Evolutionary conservation across 1,140 invertebrate species (phyloP).

Genomic region (Rhynchophorus ferrugineus): DNA sequence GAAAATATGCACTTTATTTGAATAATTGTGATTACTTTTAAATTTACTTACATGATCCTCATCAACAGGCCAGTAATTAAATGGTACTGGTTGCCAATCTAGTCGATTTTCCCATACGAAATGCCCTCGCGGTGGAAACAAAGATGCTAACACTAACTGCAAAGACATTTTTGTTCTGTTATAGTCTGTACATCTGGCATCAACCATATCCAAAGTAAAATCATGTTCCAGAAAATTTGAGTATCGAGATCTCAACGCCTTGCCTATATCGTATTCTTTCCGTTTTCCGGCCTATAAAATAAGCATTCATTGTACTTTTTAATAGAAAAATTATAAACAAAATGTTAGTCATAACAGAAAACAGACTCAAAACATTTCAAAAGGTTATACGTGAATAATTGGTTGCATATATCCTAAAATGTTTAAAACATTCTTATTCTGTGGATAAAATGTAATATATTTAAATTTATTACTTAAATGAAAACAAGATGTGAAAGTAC

Average conservation of each 20-base stretch:
- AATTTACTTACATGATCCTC: slow-evolving; percentile 17
- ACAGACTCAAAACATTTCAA: too few relatives aligned
- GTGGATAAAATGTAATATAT: too few relatives aligned
- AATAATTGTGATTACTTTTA: too few relatives aligned
- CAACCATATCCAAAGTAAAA: slow-evolving; percentile 39
- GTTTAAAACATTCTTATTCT: too few relatives aligned
- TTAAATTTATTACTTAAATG: too few relatives aligned
- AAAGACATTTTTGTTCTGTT: slow-evolving; percentile 52
- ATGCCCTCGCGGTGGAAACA: slow-evolving; percentile 64
- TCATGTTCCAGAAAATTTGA: slow-evolving; percentile 53
- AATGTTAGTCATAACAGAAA: too few relatives aligned
- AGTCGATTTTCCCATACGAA: slow-evolving; percentile 65
- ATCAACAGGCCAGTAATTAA: slow-evolving; percentile 38
- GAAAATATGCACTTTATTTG: too few relatives aligned
- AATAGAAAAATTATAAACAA: not conserved
- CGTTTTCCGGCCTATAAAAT: slow-evolving; percentile 23
- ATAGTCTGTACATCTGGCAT: slow-evolving; percentile 35
- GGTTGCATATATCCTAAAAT: too few relatives aligned
- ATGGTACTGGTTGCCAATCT: slow-evolving; percentile 79
- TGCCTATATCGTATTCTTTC: slow-evolving; percentile 53
- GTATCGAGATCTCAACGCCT: slow-evolving; percentile 54
- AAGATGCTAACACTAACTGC: slow-evolving; percentile 67
- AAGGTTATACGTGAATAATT: too few relatives aligned
- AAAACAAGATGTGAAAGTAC: too few relatives aligned
- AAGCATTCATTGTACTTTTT: slow-evolving; percentile 17